Percentiles rank a stretch among this genome's conserved stretches.
Conservation (phyloP, 2,797 vertebrate genomes). For the Cyprinella venusta region DNA sequence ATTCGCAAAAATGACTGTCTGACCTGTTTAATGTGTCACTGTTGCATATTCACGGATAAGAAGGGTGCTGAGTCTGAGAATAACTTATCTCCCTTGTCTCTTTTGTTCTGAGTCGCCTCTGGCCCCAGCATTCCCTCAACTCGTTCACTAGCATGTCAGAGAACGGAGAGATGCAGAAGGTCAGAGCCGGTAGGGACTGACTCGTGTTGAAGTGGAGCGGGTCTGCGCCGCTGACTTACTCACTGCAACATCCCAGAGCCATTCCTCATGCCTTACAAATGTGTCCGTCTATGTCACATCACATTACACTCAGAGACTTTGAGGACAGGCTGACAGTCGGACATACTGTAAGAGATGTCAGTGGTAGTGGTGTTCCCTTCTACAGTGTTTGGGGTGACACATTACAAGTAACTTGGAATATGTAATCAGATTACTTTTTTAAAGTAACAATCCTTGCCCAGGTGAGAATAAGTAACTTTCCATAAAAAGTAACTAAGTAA, state of each 20-base stretch:
- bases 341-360: conserved; percentile 3
- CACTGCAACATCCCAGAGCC: conserved; percentile 22
- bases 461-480: not conserved
- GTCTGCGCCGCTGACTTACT: conserved; percentile 10
- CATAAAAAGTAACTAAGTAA: not conserved
- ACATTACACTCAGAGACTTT: conserved; percentile 13
- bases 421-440: not conserved
- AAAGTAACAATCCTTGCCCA: not conserved
- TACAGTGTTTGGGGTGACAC: not conserved
- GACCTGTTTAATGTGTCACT: not conserved
- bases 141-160: conserved; percentile 12
- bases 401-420: not conserved
- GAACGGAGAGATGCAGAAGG: conserved; percentile 37
- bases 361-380: conserved; percentile 2
- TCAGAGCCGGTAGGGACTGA: conserved; percentile 40
- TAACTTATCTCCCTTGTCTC: not conserved
- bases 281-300: conserved; percentile 17
- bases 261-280: conserved; percentile 30
- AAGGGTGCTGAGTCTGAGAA: not conserved
- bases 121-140: conserved; percentile 22
- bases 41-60: not conserved
- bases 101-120: conserved; percentile 8
- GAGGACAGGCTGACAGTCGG: not conserved
- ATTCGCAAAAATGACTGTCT: not conserved
- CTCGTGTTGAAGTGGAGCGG: conserved; percentile 35